A percentile compares a stretch with the other conserved stretches of the same genome.
Evolutionary conservation across 2,797 vertebrate genomes (phyloP).

Genomic region (Sebastes baramenuke): DNA sequence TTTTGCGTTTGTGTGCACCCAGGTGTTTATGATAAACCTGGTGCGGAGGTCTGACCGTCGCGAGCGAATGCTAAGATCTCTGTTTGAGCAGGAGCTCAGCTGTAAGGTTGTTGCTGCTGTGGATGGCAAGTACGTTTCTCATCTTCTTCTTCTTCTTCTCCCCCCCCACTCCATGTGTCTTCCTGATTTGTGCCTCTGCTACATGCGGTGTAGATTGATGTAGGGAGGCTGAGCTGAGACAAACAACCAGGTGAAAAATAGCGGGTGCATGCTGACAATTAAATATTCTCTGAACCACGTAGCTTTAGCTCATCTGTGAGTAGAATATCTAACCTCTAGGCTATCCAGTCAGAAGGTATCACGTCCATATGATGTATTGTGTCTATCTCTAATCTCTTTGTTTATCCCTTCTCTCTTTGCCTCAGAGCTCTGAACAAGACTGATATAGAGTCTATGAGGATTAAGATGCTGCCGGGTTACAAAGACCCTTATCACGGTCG

Average conservation of each 20-base stretch:
- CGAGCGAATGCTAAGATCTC: constrained; percentile 85
- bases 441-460: constrained; percentile 87
- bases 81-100: constrained; percentile 86
- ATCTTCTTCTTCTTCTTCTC: constrained; percentile 30
- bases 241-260: constrained; percentile 43
- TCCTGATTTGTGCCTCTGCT: constrained; percentile 40
- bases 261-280: constrained; percentile 10
- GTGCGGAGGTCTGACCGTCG: constrained; percentile 84
- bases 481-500: constrained; percentile 93
- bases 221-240: constrained; percentile 33
- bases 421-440: constrained; percentile 89
- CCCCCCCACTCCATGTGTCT: constrained; percentile 28
- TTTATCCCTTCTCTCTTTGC: constrained; percentile 18
- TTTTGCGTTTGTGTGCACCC: constrained; percentile 46
- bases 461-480: constrained; percentile 92
- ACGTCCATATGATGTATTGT: constrained; percentile 5
- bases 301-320: background rate
- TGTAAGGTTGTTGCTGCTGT: constrained; percentile 87
- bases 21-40: constrained; percentile 95
- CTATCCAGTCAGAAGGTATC: background rate
- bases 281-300: background rate
- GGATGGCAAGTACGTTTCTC: constrained; percentile 90
- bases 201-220: constrained; percentile 34
- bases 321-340: background rate
- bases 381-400: constrained; percentile 18